These are phyloP conservation scores for Helicoverpa zea DNA, from an alignment of 1,140 invertebrate species.

Conservation along the genomic window DNA sequence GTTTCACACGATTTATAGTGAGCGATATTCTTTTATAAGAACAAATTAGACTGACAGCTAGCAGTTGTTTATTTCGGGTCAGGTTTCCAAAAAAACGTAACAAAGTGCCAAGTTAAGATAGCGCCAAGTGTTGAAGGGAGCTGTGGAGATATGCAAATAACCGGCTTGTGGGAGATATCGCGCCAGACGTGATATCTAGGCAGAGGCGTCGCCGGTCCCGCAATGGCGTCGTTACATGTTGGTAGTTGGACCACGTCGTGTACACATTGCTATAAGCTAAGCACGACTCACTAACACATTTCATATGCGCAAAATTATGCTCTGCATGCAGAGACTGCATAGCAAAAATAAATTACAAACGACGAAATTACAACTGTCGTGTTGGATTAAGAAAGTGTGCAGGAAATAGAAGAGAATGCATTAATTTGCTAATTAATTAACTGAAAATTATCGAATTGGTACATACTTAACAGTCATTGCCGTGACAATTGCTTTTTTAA, in stretches of 20 bases:
- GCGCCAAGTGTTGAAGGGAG: conserved; percentile 41
- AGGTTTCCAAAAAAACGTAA: conserved; percentile 4
- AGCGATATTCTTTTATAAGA: conserved; percentile 4
- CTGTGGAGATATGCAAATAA: conserved; percentile 56
- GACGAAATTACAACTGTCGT: conserved; percentile 8
- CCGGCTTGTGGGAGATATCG: conserved; percentile 45
- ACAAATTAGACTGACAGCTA: conserved; percentile 29
- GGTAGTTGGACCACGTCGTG: conserved; percentile 40
- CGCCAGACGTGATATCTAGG: conserved; percentile 56
- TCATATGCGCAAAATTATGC: conserved; percentile 21
- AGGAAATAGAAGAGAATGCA: conserved; percentile 11
- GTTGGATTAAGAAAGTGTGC: neutral
- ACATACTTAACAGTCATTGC: conserved; percentile 1
- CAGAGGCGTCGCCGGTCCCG: conserved; percentile 45
- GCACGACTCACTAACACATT: neutral
- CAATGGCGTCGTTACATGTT: conserved; percentile 55
- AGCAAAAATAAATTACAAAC: neutral
- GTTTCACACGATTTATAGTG: conserved; percentile 2
- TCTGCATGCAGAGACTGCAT: conserved; percentile 6
- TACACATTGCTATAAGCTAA: neutral
- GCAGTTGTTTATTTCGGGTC: conserved; percentile 16
- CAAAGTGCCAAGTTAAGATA: conserved; percentile 30
- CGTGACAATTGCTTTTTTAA: neutral
- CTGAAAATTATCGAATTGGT: neutral
- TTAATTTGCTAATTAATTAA: neutral